A percentile compares a stretch with the other conserved stretches of the same genome.
Evolutionary conservation across 2,888 invertebrate genomes (phyloP).

Genomic region (Punctoribates punctum): DNA sequence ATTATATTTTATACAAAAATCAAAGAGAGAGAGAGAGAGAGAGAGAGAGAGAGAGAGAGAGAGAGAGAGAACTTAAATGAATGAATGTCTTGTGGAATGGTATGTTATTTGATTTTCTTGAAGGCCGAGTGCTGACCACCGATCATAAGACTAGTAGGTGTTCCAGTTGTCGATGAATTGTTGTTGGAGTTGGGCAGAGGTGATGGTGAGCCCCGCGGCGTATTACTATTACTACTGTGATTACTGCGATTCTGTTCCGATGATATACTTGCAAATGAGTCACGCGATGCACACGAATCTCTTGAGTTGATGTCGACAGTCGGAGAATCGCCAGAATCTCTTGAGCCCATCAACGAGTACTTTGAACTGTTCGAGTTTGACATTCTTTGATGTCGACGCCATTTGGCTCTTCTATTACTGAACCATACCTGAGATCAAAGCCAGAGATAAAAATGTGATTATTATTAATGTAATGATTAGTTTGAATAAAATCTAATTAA

Average conservation of each 20-base stretch:
- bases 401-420: slow-evolving; percentile 98
- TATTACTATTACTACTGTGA: background rate
- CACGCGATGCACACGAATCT: slow-evolving; percentile 41
- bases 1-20: too few species aligned
- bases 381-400: slow-evolving; percentile 94
- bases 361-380: slow-evolving; percentile 42
- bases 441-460: background rate
- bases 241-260: slow-evolving; percentile 17
- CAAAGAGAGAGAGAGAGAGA: background rate
- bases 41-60: background rate
- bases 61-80: background rate
- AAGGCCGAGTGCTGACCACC: slow-evolving; percentile 34
- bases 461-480: slow-evolving; percentile 2
- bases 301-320: slow-evolving; percentile 42
- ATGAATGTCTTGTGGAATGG: background rate
- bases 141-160: slow-evolving; percentile 26
- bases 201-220: slow-evolving; percentile 21
- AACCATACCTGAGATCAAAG: slow-evolving; percentile 79
- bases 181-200: background rate
- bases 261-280: slow-evolving; percentile 34
- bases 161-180: slow-evolving; percentile 1
- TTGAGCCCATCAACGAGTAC: slow-evolving; percentile 38
- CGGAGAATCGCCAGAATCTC: slow-evolving; percentile 43
- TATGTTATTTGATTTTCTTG: slow-evolving; percentile 18
- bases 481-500: slow-evolving; percentile 9